Conservation (phyloP, 2,888 invertebrate genomes). For the Hirtodrosophila duncani region DNA sequence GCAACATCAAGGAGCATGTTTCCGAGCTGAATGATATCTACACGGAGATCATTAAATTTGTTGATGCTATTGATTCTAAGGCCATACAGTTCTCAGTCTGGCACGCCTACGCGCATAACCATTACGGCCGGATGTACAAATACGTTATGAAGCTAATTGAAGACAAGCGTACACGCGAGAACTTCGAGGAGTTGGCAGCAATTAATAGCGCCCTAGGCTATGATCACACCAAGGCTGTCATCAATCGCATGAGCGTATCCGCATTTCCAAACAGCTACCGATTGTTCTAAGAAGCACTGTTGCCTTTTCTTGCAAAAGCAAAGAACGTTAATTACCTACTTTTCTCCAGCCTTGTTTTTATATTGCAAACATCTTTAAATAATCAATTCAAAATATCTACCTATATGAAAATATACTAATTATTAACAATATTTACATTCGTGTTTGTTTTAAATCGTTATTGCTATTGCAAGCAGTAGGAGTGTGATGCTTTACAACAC, state of each 20-base stretch:
- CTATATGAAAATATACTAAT: not conserved
- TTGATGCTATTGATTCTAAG: conserved; percentile 88
- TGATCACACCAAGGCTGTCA: conserved; percentile 67
- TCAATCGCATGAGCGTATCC: conserved; percentile 72
- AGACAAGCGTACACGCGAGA: conserved; percentile 87
- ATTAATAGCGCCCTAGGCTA: conserved; percentile 72
- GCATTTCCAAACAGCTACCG: conserved; percentile 76
- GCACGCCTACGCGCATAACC: conserved; percentile 88
- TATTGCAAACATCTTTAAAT: not conserved
- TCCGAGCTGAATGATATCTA: conserved; percentile 82
- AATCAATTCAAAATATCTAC: not conserved
- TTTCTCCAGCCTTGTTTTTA: not conserved
- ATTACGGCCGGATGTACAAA: conserved; percentile 90
- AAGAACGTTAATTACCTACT: conserved; percentile 13
- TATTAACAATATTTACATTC: not conserved
- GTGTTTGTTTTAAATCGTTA: not conserved
- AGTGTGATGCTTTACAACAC: too few relatives aligned
- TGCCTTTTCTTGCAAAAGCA: too few relatives aligned
- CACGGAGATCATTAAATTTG: conserved; percentile 88
- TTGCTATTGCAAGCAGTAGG: too few relatives aligned
- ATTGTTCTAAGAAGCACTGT: conserved; percentile 68
- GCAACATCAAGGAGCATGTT: conserved; percentile 76
- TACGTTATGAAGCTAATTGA: conserved; percentile 87
- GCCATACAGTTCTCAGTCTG: conserved; percentile 88
- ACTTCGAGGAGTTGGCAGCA: conserved; percentile 77